Evolutionary conservation across 2,113 vertebrate genomes (phyloP), one percentile per base, ranked within the genome.

Genomic region (Alligator mississippiensis): DNA sequence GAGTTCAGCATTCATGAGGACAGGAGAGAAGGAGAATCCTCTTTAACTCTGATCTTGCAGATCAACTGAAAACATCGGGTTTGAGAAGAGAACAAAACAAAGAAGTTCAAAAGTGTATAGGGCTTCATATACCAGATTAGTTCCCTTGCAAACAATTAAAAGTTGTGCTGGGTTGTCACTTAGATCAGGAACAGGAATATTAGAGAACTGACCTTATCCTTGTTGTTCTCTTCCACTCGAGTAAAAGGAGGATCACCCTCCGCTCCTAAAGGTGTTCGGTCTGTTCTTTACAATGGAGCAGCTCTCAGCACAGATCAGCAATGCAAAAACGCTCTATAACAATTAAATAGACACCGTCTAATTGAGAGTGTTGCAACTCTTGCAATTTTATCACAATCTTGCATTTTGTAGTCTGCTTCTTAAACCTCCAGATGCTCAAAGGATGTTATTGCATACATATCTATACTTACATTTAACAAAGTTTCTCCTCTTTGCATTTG

Each of bases 1-100:
- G 24, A 90, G 28, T 17, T 92, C 85, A 47, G 80, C 63, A 34
- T 1, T 64, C 92, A 93, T 85, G 94, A 91, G 93, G 83, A 94
- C 87, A 92, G 95, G 47, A 60, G 80, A 75, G 81, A 92, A 68
- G 58, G 47, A 27, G n/a, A 68, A 38, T 90, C 78, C 63, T 80
- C n/a, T 47, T 72, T n/a, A 60, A 55, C 87, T 19, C 47, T 88
- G 76, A 77, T 77, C 1, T 2, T 28, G 10, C 64, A 72, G 85
- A 77, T 21, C 30, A 91, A 55, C 30, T 61, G 54, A 90, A 80
- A 59, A 38, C 59, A 16, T 60, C 55, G 55, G 30, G 8, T 62
- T 58, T 77, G 57, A 75, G 92, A 79, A 95, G 92, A 54, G 70
- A 75, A 68, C 60, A 85, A 60, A 80, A 11, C 18, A 68, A 55